These are phyloP conservation scores for Volucella inanis DNA, from an alignment of 2,888 invertebrate species.

Conservation along the genomic window DNA sequence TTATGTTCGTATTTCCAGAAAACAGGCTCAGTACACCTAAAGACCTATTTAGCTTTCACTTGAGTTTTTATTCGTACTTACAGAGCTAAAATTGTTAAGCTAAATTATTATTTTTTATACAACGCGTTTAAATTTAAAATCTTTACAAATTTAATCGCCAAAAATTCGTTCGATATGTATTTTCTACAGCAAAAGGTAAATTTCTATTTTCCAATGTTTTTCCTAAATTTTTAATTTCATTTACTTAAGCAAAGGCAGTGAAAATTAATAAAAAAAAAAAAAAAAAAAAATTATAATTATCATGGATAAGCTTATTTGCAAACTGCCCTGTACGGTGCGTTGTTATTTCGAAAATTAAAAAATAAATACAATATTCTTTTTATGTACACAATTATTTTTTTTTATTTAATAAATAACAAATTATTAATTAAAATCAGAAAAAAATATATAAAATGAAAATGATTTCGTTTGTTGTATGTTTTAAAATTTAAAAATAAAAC, in stretches of 20 bases:
- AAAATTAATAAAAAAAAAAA: slow-evolving; percentile 14
- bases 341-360: slow-evolving; percentile 31
- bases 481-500: slow-evolving; percentile 39
- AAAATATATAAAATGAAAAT: slow-evolving; percentile 19
- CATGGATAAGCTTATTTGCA: slow-evolving; percentile 22
- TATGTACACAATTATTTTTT: slow-evolving; percentile 55
- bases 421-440: slow-evolving; percentile 56
- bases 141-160: not conserved
- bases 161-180: slow-evolving; percentile 54
- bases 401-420: slow-evolving; percentile 73
- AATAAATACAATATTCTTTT: slow-evolving; percentile 68
- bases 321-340: slow-evolving; percentile 22
- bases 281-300: slow-evolving; percentile 9
- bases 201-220: slow-evolving; percentile 3
- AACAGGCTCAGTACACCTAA: slow-evolving; percentile 11
- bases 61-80: slow-evolving; percentile 48
- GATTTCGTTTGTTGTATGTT: slow-evolving; percentile 4
- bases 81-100: slow-evolving; percentile 36
- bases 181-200: slow-evolving; percentile 10
- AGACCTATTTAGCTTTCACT: not conserved
- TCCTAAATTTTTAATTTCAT: slow-evolving; percentile 8
- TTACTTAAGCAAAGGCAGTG: slow-evolving; percentile 57
- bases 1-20: not conserved
- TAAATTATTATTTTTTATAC: slow-evolving; percentile 28
- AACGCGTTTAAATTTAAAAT: slow-evolving; percentile 23